phyloP scores from a whole-genome alignment of 2,888 invertebrate genomes.

The Polydrusus pterygomalis region DNA sequence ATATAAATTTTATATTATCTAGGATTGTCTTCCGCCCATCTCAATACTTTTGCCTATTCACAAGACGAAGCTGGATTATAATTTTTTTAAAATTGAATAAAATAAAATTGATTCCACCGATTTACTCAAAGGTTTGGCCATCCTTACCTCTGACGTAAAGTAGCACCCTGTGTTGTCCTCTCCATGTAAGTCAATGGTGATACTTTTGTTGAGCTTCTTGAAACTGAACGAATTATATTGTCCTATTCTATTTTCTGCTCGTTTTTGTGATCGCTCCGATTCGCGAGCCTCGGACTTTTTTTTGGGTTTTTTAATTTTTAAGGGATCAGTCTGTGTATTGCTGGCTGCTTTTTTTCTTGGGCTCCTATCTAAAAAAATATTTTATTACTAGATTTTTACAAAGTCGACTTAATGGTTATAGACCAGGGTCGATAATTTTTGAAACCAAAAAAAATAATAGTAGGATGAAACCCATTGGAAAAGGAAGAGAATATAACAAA shows the following conservation, averaged over 20 bases:
- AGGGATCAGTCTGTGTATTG: slow-evolving; percentile 29
- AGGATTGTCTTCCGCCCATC: too few species aligned
- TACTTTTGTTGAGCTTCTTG: slow-evolving; percentile 61
- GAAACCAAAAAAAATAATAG: too few species aligned
- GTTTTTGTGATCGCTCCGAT: slow-evolving; percentile 44
- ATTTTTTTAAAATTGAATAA: too few species aligned
- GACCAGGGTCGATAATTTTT: too few species aligned
- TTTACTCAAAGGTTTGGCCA: too few species aligned
- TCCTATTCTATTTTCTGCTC: slow-evolving; percentile 47
- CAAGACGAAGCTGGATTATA: too few species aligned
- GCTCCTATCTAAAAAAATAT: slow-evolving; percentile 31
- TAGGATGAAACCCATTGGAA: too few species aligned
- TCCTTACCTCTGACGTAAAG: slow-evolving; percentile 60
- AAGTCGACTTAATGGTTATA: too few species aligned
- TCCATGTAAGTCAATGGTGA: slow-evolving; percentile 61
- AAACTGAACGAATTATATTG: slow-evolving; percentile 61
- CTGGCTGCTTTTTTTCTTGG: slow-evolving; percentile 37
- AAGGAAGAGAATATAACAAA: too few species aligned
- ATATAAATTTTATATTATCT: too few species aligned
- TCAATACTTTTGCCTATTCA: too few species aligned
- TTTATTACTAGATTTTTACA: neutral
- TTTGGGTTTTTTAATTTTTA: slow-evolving; percentile 55
- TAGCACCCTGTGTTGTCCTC: slow-evolving; percentile 57
- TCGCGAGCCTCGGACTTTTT: slow-evolving; percentile 37
- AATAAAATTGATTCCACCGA: too few species aligned